Evolutionary conservation across 2,888 invertebrate genomes (phyloP), one percentile per base, ranked within the genome.

Genomic region (Volucella zonaria): DNA sequence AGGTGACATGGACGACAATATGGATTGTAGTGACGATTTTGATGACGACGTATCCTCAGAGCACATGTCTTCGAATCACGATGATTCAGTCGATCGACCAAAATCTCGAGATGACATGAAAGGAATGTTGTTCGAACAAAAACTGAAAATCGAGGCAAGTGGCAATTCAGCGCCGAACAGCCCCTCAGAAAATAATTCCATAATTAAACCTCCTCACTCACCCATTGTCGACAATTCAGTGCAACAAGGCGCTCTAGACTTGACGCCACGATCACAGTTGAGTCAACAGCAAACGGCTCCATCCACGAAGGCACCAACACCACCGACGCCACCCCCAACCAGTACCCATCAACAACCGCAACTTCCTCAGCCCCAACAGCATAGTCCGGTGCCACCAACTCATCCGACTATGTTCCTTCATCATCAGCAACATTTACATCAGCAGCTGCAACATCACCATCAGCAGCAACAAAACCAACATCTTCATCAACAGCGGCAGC

Each of bases 211-310:
- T 81, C 91, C 93, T 47, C 87, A 92, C 66, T 91, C 92, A 86
- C 91, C 93, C 54, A 31, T 31, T 31, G 81, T 42, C 2, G 75
- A 74, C 62, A 14, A 76, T 23, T 89, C 90, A 1, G 93, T 93
- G 85, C 92, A 92, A 40, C 92, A 93, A 87, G 94, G 94, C 31
- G 94, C 94, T 3, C 89, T 94, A 42, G 94, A 94, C 88, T 90
- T 94, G 78, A 94, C 94, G 8, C 94, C 94, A 8, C 92, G 93
- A 56, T 91, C 92, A 2, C 88, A 89, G 0, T 85, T 89, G 0
- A 81, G 40, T 40, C 87, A 11, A 59, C 87, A 10, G 59, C 87
- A 47, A 77, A 52, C 77, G 76, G 74, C 83, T 9, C 79, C 85
- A 42, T 78, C 83, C 11, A 40, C 71, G 10, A 68, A 74, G 49